phyloP scores from a whole-genome alignment of 2,113 vertebrate species.

The pig (Sus scrofa) region DNA sequence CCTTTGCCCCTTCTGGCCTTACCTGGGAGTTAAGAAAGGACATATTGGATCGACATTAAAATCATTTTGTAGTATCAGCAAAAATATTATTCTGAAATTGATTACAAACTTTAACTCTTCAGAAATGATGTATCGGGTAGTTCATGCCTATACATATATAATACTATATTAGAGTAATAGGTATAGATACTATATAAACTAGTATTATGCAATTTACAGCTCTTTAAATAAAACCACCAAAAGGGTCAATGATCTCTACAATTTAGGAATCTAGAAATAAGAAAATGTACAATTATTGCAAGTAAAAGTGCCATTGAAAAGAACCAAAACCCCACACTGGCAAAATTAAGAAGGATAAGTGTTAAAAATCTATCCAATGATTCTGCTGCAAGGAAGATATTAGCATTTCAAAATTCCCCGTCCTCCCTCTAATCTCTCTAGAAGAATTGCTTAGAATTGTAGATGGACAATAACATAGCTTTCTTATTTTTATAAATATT shows the following conservation, averaged over 20 bases:
- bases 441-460: not conserved
- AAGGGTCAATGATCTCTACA: not conserved
- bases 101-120: conserved; percentile 10
- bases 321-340: not conserved
- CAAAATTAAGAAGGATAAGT: not conserved
- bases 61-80: not conserved
- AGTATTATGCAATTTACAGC: not conserved
- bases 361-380: not conserved
- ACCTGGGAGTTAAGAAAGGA: not conserved
- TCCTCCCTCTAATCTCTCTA: not conserved
- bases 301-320: not conserved
- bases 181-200: not conserved
- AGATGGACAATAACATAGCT: not conserved
- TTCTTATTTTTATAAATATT: not conserved
- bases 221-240: not conserved
- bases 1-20: not conserved
- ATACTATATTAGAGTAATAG: too few relatives aligned
- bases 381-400: not conserved
- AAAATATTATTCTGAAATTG: conserved; percentile 12
- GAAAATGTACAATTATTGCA: not conserved
- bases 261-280: not conserved
- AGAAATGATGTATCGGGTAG: not conserved
- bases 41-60: not conserved
- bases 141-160: not conserved
- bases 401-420: not conserved